Evolutionary conservation across 2,113 vertebrate species (phyloP).

Genomic region (Pandion haliaetus): DNA sequence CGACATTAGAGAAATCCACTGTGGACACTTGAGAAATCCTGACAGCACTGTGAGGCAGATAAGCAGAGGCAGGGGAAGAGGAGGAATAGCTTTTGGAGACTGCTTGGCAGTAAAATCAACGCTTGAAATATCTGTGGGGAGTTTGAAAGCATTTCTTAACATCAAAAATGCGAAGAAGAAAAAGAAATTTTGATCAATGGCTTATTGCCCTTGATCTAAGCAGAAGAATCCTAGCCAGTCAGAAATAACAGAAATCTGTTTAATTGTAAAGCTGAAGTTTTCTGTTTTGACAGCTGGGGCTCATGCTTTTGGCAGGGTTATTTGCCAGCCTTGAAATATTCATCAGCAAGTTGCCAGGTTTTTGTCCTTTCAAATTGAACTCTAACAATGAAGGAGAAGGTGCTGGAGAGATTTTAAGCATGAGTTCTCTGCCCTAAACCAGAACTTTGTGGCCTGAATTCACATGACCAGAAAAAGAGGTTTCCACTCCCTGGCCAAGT

Average conservation of each 20-base stretch:
- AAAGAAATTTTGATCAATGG: conserved; percentile 66
- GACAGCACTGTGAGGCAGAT: conserved; percentile 35
- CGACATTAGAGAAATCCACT: not conserved
- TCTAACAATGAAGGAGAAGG: not conserved
- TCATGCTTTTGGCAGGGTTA: conserved; percentile 53
- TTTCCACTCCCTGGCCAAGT: not conserved
- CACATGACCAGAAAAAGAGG: conserved; percentile 19
- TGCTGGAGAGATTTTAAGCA: conserved; percentile 18
- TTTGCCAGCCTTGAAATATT: conserved; percentile 53
- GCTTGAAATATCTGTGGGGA: conserved; percentile 40
- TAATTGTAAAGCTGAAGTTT: conserved; percentile 57
- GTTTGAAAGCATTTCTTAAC: conserved; percentile 63
- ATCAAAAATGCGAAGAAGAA: conserved; percentile 60
- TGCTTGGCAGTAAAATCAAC: conserved; percentile 26
- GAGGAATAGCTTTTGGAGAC: conserved; percentile 21
- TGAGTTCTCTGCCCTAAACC: not conserved
- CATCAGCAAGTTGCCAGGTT: conserved; percentile 28
- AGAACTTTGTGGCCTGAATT: conserved; percentile 18
- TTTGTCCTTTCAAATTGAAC: conserved; percentile 24
- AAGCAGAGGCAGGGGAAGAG: not conserved
- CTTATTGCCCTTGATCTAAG: conserved; percentile 62
- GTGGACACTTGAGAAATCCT: conserved; percentile 25
- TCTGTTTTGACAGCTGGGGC: conserved; percentile 63
- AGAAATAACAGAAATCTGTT: conserved; percentile 54
- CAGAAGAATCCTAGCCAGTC: conserved; percentile 39